These are phyloP conservation scores for Pterobdella sp. DNA, from an alignment of 2,888 invertebrate genomes.

Conservation along the genomic window DNA sequence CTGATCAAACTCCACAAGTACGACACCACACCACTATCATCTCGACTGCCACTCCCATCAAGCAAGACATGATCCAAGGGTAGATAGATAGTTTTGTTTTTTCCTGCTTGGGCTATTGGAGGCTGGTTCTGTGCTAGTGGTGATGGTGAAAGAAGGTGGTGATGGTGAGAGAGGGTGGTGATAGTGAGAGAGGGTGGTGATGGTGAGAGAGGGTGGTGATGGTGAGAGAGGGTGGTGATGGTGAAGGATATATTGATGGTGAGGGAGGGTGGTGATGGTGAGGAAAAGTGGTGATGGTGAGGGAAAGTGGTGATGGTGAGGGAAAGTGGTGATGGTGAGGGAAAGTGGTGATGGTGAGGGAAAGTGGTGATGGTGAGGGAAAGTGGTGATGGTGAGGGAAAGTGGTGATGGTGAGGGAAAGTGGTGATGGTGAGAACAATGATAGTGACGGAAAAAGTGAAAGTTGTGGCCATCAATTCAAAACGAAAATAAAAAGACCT, in stretches of 20 bases:
- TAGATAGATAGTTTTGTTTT: constrained; percentile 64
- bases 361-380: background rate
- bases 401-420: background rate
- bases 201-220: background rate
- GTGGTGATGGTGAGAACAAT: background rate
- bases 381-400: background rate
- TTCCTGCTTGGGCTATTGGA: constrained; percentile 56
- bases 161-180: background rate
- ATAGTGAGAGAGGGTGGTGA: background rate
- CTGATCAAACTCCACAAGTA: constrained; percentile 76
- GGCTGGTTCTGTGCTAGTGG: constrained; percentile 44
- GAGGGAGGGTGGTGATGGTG: background rate
- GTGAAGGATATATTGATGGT: background rate
- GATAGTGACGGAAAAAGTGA: background rate
- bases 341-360: background rate
- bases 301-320: background rate
- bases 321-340: background rate
- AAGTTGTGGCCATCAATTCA: background rate
- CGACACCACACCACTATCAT: constrained; percentile 72
- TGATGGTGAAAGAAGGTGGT: background rate
- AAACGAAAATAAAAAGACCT: background rate
- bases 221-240: background rate
- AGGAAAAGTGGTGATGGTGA: background rate
- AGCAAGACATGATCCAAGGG: constrained; percentile 72
- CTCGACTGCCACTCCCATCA: constrained; percentile 68